Percentiles rank a stretch among this genome's conserved stretches.
Conservation (phyloP, 2,888 invertebrate species). For the Parnassius smintheus region DNA sequence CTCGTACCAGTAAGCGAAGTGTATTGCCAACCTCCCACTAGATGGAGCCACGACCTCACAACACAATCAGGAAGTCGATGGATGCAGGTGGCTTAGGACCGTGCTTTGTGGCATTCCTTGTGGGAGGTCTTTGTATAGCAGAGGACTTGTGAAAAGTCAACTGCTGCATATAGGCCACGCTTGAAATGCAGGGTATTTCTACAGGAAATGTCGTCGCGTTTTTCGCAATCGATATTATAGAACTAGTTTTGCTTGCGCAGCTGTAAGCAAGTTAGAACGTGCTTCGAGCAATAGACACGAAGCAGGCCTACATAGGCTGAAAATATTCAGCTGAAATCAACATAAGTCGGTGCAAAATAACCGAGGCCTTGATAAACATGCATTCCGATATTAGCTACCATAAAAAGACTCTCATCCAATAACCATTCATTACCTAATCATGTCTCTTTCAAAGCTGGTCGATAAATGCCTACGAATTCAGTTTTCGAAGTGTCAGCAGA, state of each 20-base stretch:
- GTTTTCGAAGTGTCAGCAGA: constrained; percentile 3
- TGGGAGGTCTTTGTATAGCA: too few species aligned
- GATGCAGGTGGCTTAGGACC: too few species aligned
- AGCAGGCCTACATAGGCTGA: constrained; percentile 7
- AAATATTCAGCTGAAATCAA: constrained; percentile 5
- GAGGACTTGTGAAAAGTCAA: too few species aligned
- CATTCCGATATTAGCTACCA: constrained; percentile 6
- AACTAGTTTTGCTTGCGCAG: not conserved
- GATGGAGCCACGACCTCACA: too few species aligned
- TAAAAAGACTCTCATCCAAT: not conserved
- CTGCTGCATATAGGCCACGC: not conserved
- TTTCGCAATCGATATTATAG: not conserved
- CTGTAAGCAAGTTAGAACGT: constrained; percentile 5
- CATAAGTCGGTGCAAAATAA: constrained; percentile 1
- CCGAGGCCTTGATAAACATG: constrained; percentile 14
- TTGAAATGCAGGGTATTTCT: not conserved
- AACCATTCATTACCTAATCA: not conserved
- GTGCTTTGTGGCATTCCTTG: too few species aligned
- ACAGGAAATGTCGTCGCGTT: not conserved
- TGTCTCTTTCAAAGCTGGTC: constrained; percentile 4
- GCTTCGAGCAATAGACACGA: not conserved
- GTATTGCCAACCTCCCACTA: too few species aligned
- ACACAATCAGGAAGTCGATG: too few species aligned
- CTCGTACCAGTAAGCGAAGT: too few species aligned
- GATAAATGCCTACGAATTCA: constrained; percentile 3